Base-by-base conservation (phyloP, 1,140 invertebrate species). In the Coenobita brevimanus region DNA sequence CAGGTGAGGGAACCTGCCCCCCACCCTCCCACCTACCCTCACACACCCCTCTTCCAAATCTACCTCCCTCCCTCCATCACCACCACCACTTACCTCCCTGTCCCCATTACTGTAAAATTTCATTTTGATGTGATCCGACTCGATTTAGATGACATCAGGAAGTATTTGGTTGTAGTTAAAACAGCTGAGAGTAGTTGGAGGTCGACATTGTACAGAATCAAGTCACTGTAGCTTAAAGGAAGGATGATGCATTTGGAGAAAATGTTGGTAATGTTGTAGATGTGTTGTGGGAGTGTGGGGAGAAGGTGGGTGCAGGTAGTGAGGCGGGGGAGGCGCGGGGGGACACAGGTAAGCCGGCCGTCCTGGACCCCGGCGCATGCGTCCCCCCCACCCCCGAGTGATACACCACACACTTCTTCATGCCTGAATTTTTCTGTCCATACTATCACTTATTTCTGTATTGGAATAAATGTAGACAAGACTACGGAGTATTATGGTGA, bases 341-440 rank as follows among this genome's bases (percentile, higher is more conserved):
- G 60, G 84, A 67, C 62, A 41, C 75, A 84, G 82, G 82, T 84
- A 84, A 84, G 82, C 82, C 69, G 82, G 82, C 43, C 33, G 82
- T 84, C 64, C 82, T 73, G 82, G 27, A 75, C 82, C 69, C 81
- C 82, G 43, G 82, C 82, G 82, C 82, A 84, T 84, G 82, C 82
- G 82, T 73, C 69, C 71, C 81, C 82, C 46, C 46, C 82, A 50
- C 54, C 46, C 64, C 41, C 30, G 43, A 3, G 38, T 69, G 46
- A 84, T n/a, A 36, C 54, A 84, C 64, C 43, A 43, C 38, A 73
- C 73, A 84, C 38, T 8, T 17, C 46, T 50, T 50, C 46, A 50
- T 8, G 6, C 6, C 6, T 17, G 46, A 6, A 84, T 84, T 84
- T 84, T 75, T 81, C 24, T 21, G 33, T 38, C 27, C 43, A 41